phyloP scores from a whole-genome alignment of 2,888 invertebrate genomes.

The Pammene fasciana region DNA sequence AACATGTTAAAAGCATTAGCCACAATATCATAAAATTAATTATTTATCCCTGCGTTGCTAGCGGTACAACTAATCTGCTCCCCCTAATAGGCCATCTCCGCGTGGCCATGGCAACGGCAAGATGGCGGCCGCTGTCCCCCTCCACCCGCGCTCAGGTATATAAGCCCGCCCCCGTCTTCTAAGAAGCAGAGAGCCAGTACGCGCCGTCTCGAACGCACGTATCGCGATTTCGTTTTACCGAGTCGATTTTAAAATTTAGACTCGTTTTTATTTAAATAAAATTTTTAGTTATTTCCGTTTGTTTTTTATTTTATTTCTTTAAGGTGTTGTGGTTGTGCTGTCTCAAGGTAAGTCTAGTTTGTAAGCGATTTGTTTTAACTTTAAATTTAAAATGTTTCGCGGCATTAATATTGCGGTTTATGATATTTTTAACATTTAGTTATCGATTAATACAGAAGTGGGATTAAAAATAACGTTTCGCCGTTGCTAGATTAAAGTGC shows the following conservation, averaged over 20 bases:
- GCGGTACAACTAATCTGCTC: slow-evolving; percentile 79
- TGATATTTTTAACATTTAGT: slow-evolving; percentile 50
- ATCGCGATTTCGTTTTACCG: slow-evolving; percentile 56
- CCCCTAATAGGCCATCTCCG: slow-evolving; percentile 83
- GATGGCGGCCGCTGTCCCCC: slow-evolving; percentile 73
- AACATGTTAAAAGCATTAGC: slow-evolving; percentile 39
- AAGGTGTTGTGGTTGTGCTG: slow-evolving; percentile 57
- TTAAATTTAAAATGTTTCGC: slow-evolving; percentile 15
- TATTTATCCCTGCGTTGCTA: slow-evolving; percentile 56
- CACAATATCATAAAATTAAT: slow-evolving; percentile 45
- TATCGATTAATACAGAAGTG: slow-evolving; percentile 25
- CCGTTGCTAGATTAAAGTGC: slow-evolving; percentile 16
- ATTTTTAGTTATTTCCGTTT: slow-evolving; percentile 49
- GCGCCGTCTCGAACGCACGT: slow-evolving; percentile 57
- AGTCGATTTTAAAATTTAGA: slow-evolving; percentile 50
- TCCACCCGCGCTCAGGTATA: slow-evolving; percentile 65
- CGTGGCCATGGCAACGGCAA: slow-evolving; percentile 75
- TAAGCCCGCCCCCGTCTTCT: slow-evolving; percentile 63
- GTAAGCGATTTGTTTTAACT: slow-evolving; percentile 21
- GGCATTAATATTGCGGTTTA: slow-evolving; percentile 27
- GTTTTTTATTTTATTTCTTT: slow-evolving; percentile 49
- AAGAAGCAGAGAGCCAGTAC: slow-evolving; percentile 76
- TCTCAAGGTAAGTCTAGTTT: slow-evolving; percentile 63
- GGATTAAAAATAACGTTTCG: slow-evolving; percentile 33
- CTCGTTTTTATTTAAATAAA: slow-evolving; percentile 48